These are phyloP conservation scores for Periparus ater DNA, from an alignment of 2,797 vertebrate genomes.

Conservation along the genomic window DNA sequence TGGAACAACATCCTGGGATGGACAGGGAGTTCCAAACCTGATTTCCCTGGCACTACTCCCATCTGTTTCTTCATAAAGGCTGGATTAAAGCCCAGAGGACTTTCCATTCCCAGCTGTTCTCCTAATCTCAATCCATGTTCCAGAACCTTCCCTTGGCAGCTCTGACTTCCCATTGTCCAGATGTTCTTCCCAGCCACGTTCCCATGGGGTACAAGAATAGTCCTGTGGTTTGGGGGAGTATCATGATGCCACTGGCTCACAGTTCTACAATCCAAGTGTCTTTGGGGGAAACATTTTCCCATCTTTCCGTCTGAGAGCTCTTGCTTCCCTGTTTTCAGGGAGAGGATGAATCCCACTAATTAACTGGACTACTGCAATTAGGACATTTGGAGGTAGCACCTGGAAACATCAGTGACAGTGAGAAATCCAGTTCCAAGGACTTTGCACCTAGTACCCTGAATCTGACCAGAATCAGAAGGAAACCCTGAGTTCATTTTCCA, in stretches of 20 bases:
- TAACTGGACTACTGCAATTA: no score
- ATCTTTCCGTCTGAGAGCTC: not conserved
- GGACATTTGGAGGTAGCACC: not conserved
- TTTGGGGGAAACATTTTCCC: not conserved
- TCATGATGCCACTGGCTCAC: no score
- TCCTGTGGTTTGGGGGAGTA: not conserved
- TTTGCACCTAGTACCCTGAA: not conserved
- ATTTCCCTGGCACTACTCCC: not conserved
- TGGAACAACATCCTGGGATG: not conserved
- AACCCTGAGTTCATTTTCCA: rapidly evolving
- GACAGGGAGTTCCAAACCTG: not conserved
- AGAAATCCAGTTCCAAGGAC: not conserved
- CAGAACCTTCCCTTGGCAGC: not conserved
- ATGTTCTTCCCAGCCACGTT: not conserved
- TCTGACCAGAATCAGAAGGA: not conserved
- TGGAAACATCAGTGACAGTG: not conserved
- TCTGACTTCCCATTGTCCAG: not conserved
- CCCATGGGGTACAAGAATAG: not conserved
- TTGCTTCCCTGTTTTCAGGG: not conserved
- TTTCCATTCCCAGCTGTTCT: not conserved
- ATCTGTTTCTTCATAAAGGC: not conserved
- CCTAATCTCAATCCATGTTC: not conserved
- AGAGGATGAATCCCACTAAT: not conserved
- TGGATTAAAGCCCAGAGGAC: not conserved
- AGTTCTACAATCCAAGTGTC: not conserved